These are phyloP conservation scores for Todiramphus chloris DNA, from an alignment of 2,113 vertebrate genomes.

Conservation along the genomic window DNA sequence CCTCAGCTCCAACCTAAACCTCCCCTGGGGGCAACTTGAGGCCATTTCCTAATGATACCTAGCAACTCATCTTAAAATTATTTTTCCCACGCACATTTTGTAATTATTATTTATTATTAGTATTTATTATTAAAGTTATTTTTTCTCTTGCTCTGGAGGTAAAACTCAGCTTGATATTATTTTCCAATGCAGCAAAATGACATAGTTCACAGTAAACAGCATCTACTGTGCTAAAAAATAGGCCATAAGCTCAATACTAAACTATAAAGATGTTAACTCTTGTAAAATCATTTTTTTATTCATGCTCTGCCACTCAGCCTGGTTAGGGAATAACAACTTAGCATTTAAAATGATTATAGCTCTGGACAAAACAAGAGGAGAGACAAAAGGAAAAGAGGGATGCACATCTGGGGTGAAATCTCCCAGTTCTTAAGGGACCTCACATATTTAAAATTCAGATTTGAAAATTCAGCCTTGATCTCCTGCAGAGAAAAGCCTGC, in stretches of 20 bases:
- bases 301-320: neutral
- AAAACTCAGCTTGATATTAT: neutral
- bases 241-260: neutral
- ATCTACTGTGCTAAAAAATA: neutral
- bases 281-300: neutral
- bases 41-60: no score
- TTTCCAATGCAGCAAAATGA: neutral
- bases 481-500: neutral
- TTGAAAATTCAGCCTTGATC: neutral
- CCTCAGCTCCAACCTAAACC: no score
- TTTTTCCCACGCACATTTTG: neutral
- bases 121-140: no score
- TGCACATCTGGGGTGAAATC: neutral
- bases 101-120: no score
- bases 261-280: neutral
- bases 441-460: neutral
- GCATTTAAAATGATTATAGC: neutral
- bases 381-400: neutral
- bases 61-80: no score
- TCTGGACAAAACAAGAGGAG: neutral
- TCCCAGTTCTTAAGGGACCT: neutral
- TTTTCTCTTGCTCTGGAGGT: neutral
- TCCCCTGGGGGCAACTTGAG: no score
- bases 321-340: neutral
- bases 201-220: neutral